These are phyloP conservation scores for Hypothenemus hampei DNA, from an alignment of 1,140 invertebrate species.

Conservation along the genomic window DNA sequence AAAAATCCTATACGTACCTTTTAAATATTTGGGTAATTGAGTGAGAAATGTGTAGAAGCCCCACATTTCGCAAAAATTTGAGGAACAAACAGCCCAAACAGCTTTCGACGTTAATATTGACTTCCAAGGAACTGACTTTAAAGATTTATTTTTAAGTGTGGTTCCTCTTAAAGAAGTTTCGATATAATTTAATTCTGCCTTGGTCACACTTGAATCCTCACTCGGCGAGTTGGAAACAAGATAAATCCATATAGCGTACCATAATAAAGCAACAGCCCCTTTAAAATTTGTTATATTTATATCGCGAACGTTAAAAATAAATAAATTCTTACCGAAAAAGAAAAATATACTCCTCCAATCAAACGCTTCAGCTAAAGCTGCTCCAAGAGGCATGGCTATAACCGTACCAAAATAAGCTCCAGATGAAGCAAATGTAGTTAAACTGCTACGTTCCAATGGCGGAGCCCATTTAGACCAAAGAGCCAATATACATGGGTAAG, in stretches of 20 bases:
- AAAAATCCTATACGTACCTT: too few relatives aligned
- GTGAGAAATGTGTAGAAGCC: slow-evolving; percentile 87
- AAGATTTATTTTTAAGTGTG: slow-evolving; percentile 34
- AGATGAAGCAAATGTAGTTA: slow-evolving; percentile 74
- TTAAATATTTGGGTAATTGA: slow-evolving; percentile 84
- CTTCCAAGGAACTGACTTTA: slow-evolving; percentile 67
- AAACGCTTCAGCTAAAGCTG: slow-evolving; percentile 61
- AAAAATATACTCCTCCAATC: slow-evolving; percentile 90
- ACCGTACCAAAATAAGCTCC: slow-evolving; percentile 81
- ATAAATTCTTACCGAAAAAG: slow-evolving; percentile 62
- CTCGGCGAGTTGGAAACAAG: slow-evolving; percentile 73
- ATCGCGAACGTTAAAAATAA: background rate
- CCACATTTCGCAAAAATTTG: slow-evolving; percentile 84
- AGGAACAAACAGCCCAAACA: slow-evolving; percentile 74
- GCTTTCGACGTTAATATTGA: slow-evolving; percentile 67
- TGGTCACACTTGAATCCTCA: slow-evolving; percentile 66
- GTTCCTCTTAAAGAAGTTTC: slow-evolving; percentile 46
- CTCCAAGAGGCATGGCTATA: slow-evolving; percentile 70
- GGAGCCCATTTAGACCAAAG: slow-evolving; percentile 89
- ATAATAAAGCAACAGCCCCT: slow-evolving; percentile 55
- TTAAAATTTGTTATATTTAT: background rate
- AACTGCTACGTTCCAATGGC: slow-evolving; percentile 68
- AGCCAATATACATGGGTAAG: slow-evolving; percentile 84
- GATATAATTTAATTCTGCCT: slow-evolving; percentile 74
- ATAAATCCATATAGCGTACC: slow-evolving; percentile 64